Conservation (phyloP, 2,113 vertebrate species). For the Actenoides hombroni region DNA sequence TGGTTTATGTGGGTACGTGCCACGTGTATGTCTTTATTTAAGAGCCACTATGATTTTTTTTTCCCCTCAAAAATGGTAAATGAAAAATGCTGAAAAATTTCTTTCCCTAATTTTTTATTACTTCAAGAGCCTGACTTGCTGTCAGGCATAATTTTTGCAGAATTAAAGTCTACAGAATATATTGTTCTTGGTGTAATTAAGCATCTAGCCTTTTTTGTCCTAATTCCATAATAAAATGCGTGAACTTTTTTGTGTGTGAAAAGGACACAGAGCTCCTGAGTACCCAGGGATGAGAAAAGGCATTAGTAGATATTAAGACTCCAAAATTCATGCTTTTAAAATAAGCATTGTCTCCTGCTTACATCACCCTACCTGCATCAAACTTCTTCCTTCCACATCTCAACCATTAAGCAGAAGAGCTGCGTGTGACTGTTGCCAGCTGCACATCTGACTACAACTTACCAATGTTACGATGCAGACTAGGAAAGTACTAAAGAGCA, state of each 20-base stretch:
- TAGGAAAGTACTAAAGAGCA: neutral
- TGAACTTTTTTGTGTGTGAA: neutral
- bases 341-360: neutral
- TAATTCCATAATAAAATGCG: neutral
- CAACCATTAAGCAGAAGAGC: neutral
- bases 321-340: neutral
- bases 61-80: neutral
- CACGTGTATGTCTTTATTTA: neutral
- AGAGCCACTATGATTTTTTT: neutral
- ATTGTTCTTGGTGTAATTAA: neutral
- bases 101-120: neutral
- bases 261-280: neutral
- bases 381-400: neutral
- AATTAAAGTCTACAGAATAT: neutral
- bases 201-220: neutral
- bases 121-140: neutral
- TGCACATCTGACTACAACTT: neutral
- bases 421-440: neutral
- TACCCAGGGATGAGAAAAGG: neutral
- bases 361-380: neutral
- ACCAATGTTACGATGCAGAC: neutral
- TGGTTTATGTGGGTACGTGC: neutral
- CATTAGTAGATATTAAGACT: neutral
- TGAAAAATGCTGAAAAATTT: neutral
- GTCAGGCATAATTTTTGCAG: neutral